These are phyloP conservation scores for Galago senegalensis DNA, from an alignment of 2,797 vertebrate species.

Conservation along the genomic window DNA sequence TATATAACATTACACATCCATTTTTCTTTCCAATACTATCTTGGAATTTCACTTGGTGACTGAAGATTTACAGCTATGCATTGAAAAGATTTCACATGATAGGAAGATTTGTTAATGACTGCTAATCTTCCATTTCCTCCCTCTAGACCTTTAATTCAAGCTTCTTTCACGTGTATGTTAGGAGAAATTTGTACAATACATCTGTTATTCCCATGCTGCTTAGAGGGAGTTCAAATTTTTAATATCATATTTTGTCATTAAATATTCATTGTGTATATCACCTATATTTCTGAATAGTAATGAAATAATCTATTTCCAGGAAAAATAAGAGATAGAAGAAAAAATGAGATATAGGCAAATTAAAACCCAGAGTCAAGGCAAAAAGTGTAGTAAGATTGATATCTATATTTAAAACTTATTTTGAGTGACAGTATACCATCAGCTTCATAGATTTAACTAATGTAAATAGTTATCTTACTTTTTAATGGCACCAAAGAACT, in stretches of 20 bases:
- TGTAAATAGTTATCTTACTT: not conserved
- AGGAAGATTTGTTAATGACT: not conserved
- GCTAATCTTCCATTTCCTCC: not conserved
- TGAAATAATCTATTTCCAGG: not conserved
- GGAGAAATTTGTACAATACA: not conserved
- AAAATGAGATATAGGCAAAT: not conserved
- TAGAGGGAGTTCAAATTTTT: not conserved
- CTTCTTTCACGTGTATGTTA: not conserved
- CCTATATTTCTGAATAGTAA: not conserved
- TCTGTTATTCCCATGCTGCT: not conserved
- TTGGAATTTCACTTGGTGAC: not conserved
- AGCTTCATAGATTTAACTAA: not conserved
- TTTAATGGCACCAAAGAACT: not conserved
- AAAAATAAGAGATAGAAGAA: not conserved
- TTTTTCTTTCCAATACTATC: not conserved
- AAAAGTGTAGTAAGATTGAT: not conserved
- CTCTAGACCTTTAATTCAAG: not conserved
- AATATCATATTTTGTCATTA: constrained; percentile 14
- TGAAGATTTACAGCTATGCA: not conserved
- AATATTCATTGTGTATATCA: not conserved
- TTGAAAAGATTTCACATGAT: not conserved
- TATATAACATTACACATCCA: not conserved
- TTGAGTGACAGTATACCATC: not conserved
- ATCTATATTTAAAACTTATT: constrained; percentile 9
- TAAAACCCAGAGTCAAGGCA: not conserved